These are phyloP conservation scores for Triplophysa tibetana DNA, from an alignment of 2,113 vertebrate genomes.

Conservation along the genomic window DNA sequence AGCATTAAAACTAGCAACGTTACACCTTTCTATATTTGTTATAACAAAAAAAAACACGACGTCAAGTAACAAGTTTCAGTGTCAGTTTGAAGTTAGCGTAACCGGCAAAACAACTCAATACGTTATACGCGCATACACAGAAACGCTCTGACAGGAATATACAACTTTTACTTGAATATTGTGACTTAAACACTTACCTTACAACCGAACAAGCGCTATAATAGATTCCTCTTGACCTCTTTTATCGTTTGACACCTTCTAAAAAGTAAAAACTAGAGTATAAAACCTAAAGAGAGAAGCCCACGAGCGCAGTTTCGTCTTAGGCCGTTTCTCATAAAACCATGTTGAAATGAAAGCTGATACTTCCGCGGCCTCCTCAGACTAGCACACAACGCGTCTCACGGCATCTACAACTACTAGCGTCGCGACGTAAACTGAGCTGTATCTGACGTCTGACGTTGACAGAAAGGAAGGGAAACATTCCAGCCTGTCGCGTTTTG, in stretches of 20 bases:
- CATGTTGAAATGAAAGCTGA: constrained; percentile 76
- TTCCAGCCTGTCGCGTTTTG: background rate
- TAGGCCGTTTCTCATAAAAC: constrained; percentile 76
- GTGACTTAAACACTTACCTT: background rate
- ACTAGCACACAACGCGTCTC: no score
- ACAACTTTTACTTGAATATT: background rate
- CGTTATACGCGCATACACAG: background rate
- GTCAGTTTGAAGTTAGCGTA: no score
- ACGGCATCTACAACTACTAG: background rate
- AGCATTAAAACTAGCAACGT: no score
- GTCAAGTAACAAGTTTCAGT: no score
- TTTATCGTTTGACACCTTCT: background rate
- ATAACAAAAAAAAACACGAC: no score
- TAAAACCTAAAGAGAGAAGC: background rate
- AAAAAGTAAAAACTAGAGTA: background rate
- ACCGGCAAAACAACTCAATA: constrained; percentile 24
- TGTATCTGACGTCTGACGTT: background rate
- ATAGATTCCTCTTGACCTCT: background rate
- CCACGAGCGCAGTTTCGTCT: constrained; percentile 61
- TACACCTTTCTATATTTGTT: no score
- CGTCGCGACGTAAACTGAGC: background rate
- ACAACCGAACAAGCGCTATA: background rate
- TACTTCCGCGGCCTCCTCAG: constrained; percentile 68
- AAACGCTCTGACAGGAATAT: background rate
- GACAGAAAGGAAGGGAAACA: no score